phyloP scores from a whole-genome alignment of 2,113 vertebrate species.

The Phalacrocorax brasilianus region DNA sequence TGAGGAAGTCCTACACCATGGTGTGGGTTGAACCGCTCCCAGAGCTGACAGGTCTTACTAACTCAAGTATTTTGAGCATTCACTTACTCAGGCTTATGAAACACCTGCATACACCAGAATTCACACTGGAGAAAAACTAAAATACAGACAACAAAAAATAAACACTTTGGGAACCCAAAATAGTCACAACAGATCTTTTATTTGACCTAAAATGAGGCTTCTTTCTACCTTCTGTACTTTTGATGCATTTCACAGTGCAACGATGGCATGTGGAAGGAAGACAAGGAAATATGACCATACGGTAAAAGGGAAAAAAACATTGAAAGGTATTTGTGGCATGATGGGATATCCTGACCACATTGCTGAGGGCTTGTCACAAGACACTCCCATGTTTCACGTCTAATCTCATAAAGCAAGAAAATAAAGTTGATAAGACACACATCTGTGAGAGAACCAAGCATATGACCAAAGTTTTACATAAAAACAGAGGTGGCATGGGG shows the following conservation, averaged over 20 bases:
- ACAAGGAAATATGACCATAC: neutral
- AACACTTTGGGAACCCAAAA: neutral
- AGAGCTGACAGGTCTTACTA: neutral
- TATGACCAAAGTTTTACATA: neutral
- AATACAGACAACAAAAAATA: neutral
- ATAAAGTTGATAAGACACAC: neutral
- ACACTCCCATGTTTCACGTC: neutral
- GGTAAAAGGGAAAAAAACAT: neutral
- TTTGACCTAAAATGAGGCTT: neutral
- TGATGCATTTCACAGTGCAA: neutral
- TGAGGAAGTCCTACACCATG: neutral
- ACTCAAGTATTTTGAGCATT: neutral
- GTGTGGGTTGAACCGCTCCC: neutral
- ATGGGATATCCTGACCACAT: neutral
- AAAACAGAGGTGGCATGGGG: neutral
- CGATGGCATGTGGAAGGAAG: neutral
- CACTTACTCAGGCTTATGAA: neutral
- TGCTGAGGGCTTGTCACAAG: neutral
- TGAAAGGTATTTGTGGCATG: neutral
- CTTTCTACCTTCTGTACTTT: neutral
- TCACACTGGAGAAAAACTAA: neutral
- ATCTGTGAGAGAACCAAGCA: neutral
- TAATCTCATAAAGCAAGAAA: neutral
- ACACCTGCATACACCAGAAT: neutral
- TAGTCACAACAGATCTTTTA: accelerated